phyloP scores from a whole-genome alignment of 1,140 invertebrate genomes.

The Pemphigus obesinymphae region DNA sequence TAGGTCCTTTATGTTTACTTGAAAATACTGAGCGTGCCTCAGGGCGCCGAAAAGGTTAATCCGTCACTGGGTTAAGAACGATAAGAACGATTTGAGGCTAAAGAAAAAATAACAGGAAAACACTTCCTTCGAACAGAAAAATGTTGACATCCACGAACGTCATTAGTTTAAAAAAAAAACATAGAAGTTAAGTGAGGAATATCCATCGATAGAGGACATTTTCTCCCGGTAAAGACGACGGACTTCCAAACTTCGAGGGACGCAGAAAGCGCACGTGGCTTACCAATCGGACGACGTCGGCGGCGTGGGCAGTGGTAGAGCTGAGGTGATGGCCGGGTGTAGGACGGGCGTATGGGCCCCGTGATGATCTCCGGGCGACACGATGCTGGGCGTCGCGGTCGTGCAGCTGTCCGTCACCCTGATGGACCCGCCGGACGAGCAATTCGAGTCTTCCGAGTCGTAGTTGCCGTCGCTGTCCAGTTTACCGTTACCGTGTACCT shows the following conservation, averaged over 20 bases:
- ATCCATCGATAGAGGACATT: too few relatives aligned
- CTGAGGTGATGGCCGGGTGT: slow-evolving; percentile 41
- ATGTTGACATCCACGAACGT: too few relatives aligned
- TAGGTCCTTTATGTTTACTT: too few relatives aligned
- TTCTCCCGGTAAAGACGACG: too few relatives aligned
- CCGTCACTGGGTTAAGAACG: too few relatives aligned
- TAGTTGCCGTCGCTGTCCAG: slow-evolving; percentile 48
- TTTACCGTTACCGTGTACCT: slow-evolving; percentile 53
- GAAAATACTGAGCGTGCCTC: too few relatives aligned
- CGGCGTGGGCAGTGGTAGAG: slow-evolving; percentile 14
- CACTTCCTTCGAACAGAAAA: too few relatives aligned
- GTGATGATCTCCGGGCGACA: slow-evolving; percentile 50
- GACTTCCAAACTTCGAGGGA: not conserved
- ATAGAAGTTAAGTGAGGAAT: too few relatives aligned
- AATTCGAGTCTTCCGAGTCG: slow-evolving; percentile 59
- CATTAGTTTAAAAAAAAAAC: too few relatives aligned
- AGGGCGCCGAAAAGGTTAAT: too few relatives aligned
- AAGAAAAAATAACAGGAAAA: too few relatives aligned
- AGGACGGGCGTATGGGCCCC: slow-evolving; percentile 45
- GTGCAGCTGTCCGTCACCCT: slow-evolving; percentile 51
- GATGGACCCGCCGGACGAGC: slow-evolving; percentile 54
- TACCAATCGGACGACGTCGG: slow-evolving; percentile 58
- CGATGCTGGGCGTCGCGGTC: slow-evolving; percentile 52
- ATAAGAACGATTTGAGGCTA: too few relatives aligned
- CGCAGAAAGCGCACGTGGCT: slow-evolving; percentile 48